phyloP scores from a whole-genome alignment of 92 coral and sea anemone species.

The Chrysogorgia sp. region DNA sequence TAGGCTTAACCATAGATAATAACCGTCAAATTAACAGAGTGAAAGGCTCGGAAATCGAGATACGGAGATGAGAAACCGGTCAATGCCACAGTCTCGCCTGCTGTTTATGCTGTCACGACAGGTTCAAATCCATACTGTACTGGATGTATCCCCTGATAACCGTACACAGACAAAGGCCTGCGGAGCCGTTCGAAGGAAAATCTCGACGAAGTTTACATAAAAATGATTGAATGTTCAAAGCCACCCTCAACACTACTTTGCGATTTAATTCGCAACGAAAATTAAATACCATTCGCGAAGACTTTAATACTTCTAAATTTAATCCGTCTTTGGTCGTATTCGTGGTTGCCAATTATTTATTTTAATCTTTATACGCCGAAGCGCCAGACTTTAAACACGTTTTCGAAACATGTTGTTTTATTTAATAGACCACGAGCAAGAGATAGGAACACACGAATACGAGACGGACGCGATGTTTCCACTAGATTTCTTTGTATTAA shows the following conservation, averaged over 20 bases:
- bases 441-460: not conserved
- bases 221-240: not conserved
- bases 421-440: not conserved
- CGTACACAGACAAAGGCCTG: not conserved
- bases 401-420: not conserved
- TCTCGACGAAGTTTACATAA: not conserved
- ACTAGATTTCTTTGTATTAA: not conserved
- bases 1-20: too few relatives aligned
- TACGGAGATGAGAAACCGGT: too few relatives aligned
- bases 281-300: not conserved
- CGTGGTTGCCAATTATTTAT: not conserved
- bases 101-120: conserved; percentile 34
- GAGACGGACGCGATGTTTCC: not conserved
- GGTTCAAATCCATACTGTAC: not conserved
- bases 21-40: too few relatives aligned
- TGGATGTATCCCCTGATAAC: too few relatives aligned
- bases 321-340: not conserved
- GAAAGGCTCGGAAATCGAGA: too few relatives aligned
- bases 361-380: not conserved
- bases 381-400: not conserved
- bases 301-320: not conserved
- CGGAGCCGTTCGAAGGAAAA: not conserved
- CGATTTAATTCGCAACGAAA: not conserved
- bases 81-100: not conserved
- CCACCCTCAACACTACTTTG: not conserved